Percentiles rank a stretch among this genome's conserved stretches.
Evolutionary conservation across 2,797 vertebrate species (phyloP).

Genomic region (Lateolabrax maculatus): DNA sequence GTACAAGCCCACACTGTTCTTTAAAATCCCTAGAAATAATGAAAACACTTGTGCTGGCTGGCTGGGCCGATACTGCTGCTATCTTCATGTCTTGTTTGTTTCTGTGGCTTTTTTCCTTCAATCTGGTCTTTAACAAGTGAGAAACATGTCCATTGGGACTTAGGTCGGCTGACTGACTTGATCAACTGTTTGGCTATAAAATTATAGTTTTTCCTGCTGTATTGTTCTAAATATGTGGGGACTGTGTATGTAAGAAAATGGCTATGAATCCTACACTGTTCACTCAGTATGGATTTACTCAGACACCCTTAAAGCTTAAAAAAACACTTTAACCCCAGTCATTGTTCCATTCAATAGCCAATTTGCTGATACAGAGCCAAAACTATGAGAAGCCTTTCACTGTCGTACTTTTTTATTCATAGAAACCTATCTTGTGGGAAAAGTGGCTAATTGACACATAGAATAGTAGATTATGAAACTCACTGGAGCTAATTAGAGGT

Average conservation of each 20-base stretch:
- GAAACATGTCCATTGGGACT: neutral
- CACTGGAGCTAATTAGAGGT: neutral
- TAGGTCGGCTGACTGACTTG: too few species aligned
- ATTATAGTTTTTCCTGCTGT: neutral
- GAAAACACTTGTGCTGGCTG: neutral
- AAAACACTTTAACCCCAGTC: conserved; percentile 2
- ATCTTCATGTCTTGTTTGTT: neutral
- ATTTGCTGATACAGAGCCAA: neutral
- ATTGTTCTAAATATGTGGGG: neutral
- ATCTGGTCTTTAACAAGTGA: neutral
- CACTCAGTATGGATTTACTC: neutral
- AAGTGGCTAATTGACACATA: neutral
- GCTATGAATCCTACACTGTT: neutral
- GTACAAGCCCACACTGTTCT: neutral
- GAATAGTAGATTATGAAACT: neutral
- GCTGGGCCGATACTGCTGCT: neutral
- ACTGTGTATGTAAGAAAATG: neutral
- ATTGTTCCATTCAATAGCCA: conserved; percentile 3
- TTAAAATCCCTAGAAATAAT: too few species aligned
- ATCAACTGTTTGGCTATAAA: neutral
- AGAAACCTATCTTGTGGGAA: neutral
- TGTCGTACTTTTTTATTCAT: neutral
- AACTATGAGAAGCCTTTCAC: neutral
- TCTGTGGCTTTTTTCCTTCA: neutral
- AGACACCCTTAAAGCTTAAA: neutral